Base-by-base conservation (phyloP, 2,888 invertebrate genomes). In the Seira ritae region DNA sequence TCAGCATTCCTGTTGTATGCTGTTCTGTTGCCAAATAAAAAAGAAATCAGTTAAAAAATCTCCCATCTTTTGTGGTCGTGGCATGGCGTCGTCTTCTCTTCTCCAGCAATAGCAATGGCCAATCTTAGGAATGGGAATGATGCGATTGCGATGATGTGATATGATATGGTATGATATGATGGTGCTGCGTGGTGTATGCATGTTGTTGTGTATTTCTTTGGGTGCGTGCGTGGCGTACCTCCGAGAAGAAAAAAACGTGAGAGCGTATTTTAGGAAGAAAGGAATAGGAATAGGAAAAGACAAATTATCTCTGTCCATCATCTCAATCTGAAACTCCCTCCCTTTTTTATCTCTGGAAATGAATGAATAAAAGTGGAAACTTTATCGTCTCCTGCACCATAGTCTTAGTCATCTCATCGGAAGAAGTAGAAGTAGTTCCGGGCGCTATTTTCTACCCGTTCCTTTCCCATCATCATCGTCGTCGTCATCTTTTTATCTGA, bases 241-340 rank as follows among this genome's bases (percentile, higher is more conserved):
- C 12, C 42, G 12, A 42, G n/a, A n/a, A n/a, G n/a, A n/a, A n/a
- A n/a, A n/a, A n/a, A n/a, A n/a, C n/a, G n/a, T n/a, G n/a, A n/a
- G n/a, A n/a, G n/a, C n/a, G n/a, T n/a, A n/a, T n/a, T n/a, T n/a
- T n/a, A n/a, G n/a, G n/a, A n/a, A n/a, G n/a, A n/a, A n/a, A n/a
- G n/a, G n/a, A n/a, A n/a, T n/a, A n/a, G n/a, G n/a, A n/a, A n/a
- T n/a, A 62, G 31, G 65, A 31, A 55, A 62, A 66, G 71, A 78
- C 78, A 78, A 65, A 50, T 78, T 78, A 79, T 79, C 79, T 72
- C 31, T 73, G 72, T 68, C 72, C 72, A 73, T 79, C 79, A 79
- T 72, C 42, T 42, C 42, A 42, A 42, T 42, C 42, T 42, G 6
- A 8, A n/a, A 8, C 42, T 42, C 42, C 12, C 42, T 42, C 42